Conservation (phyloP, 2,888 invertebrate species). For the Rhagonycha fulva region DNA sequence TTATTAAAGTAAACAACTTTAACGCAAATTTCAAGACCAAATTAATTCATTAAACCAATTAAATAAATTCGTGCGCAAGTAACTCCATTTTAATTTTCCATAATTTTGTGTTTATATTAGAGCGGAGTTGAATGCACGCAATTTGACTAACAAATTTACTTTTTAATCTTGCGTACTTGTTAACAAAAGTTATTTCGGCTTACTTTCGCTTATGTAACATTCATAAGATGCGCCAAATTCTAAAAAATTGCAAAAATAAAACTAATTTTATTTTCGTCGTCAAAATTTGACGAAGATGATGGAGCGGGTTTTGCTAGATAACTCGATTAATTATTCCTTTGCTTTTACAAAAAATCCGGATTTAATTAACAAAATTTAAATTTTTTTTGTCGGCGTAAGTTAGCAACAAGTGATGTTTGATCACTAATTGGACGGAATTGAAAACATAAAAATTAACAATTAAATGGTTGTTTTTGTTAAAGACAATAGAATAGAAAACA, state of each 20-base stretch:
- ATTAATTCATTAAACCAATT: background rate
- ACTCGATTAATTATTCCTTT: background rate
- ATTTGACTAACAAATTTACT: background rate
- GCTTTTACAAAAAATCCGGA: background rate
- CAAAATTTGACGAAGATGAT: background rate
- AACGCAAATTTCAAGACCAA: background rate
- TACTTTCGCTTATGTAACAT: background rate
- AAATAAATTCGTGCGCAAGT: background rate
- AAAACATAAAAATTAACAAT: background rate
- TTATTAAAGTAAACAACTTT: background rate
- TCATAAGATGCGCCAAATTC: background rate
- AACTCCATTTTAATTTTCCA: background rate
- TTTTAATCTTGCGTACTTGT: background rate
- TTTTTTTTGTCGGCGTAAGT: background rate
- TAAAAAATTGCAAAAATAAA: background rate
- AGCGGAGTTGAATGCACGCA: background rate
- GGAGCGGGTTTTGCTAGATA: background rate
- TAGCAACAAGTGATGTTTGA: background rate
- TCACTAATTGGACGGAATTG: background rate
- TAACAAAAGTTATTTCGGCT: background rate
- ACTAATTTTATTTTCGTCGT: background rate
- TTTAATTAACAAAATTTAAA: background rate
- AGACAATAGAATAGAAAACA: background rate
- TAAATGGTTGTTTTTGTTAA: background rate
- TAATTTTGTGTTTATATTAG: background rate